Percentiles rank a stretch among this genome's conserved stretches.
Evolutionary conservation across 2,888 invertebrate species (phyloP).

Genomic region (Eurois occulta): DNA sequence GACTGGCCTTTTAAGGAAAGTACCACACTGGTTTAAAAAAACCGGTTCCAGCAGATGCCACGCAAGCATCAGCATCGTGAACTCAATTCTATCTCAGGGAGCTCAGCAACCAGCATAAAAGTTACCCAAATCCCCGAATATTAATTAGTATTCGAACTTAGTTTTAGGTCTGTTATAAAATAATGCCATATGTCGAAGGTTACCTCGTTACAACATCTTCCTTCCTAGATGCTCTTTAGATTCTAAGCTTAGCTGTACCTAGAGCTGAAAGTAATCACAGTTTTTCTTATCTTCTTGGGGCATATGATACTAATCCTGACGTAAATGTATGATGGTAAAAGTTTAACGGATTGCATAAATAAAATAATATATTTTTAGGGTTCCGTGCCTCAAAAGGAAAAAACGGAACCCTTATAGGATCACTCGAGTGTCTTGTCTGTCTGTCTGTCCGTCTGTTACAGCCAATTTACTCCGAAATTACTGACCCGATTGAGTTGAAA

Average conservation of each 20-base stretch:
- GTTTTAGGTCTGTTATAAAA: not conserved
- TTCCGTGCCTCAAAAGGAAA: no score
- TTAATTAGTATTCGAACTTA: not conserved
- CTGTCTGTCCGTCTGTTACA: no score
- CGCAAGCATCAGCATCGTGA: not conserved
- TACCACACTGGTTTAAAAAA: not conserved
- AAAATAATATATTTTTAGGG: not conserved
- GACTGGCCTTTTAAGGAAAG: conserved; percentile 1
- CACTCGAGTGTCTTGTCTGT: no score
- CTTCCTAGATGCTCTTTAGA: not conserved
- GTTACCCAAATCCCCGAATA: not conserved
- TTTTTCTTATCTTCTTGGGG: conserved; percentile 5
- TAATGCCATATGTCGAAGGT: not conserved
- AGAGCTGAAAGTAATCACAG: conserved; percentile 25
- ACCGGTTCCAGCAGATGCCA: not conserved
- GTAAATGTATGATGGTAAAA: not conserved
- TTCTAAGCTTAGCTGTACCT: not conserved
- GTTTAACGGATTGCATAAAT: not conserved
- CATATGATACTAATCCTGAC: not conserved
- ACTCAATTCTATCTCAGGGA: not conserved
- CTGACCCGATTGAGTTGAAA: no score
- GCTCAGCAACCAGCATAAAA: not conserved
- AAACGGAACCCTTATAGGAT: no score
- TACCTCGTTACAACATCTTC: not conserved
- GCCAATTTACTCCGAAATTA: no score